Conservation (phyloP, 2,888 invertebrate genomes). For the Polyommatus iphigenia region DNA sequence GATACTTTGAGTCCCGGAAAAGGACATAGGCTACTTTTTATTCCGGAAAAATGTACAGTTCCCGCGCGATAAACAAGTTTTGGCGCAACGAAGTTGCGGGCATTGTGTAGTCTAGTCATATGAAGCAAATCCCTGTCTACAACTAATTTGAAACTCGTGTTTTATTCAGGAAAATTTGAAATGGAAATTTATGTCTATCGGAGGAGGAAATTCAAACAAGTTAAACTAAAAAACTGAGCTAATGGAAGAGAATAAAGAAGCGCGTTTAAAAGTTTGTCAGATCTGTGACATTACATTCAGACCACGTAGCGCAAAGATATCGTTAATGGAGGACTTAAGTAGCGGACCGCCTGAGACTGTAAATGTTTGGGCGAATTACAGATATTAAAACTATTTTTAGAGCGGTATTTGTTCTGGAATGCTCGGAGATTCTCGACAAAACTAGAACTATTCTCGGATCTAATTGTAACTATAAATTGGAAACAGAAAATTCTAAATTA, state of each 20-base stretch:
- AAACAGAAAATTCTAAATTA: no score
- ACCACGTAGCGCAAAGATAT: constrained; percentile 49
- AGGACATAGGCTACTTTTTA: no score
- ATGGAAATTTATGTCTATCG: constrained; percentile 14
- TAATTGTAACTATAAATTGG: no score
- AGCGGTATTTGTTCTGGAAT: constrained; percentile 5
- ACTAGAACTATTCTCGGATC: background rate
- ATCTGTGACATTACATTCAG: constrained; percentile 48
- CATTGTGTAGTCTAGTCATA: no score
- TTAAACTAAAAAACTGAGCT: constrained; percentile 25
- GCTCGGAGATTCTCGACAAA: background rate
- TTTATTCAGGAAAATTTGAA: constrained; percentile 8
- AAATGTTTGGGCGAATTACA: constrained; percentile 27
- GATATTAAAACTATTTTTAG: constrained; percentile 21
- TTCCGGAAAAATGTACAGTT: no score
- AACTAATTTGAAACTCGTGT: constrained; percentile 17
- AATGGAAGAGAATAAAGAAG: constrained; percentile 35
- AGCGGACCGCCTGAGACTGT: constrained; percentile 28
- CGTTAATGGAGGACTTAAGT: constrained; percentile 49
- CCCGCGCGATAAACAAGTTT: no score
- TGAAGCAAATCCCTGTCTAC: background rate
- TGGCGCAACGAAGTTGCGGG: no score
- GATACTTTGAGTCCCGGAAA: no score
- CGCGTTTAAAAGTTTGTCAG: constrained; percentile 40
- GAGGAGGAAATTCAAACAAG: constrained; percentile 27